These are phyloP conservation scores for Helicoverpa zea DNA, from an alignment of 1,140 invertebrate species.

Conservation along the genomic window DNA sequence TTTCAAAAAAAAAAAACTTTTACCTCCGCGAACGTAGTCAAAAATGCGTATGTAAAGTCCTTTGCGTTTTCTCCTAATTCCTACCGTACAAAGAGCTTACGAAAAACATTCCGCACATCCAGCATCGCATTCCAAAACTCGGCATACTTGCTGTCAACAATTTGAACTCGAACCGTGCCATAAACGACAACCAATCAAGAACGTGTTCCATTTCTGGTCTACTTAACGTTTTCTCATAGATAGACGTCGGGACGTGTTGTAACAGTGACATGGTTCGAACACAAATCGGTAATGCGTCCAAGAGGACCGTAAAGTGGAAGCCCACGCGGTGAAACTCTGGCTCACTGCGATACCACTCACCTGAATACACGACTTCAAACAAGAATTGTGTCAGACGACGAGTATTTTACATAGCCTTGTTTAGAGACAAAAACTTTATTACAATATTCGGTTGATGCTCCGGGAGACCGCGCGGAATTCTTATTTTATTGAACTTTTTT, in stretches of 20 bases:
- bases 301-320: slow-evolving; percentile 32
- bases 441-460: neutral
- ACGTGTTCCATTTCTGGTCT: slow-evolving; percentile 39
- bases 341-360: slow-evolving; percentile 20
- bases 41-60: slow-evolving; percentile 3
- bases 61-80: slow-evolving; percentile 20
- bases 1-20: neutral
- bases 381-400: slow-evolving; percentile 26
- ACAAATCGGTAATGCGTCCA: slow-evolving; percentile 44
- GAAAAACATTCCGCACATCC: slow-evolving; percentile 18
- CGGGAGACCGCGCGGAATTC: neutral
- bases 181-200: slow-evolving; percentile 45
- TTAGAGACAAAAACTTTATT: slow-evolving; percentile 18
- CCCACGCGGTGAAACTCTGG: slow-evolving; percentile 37
- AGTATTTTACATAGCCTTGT: neutral
- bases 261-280: slow-evolving; percentile 45
- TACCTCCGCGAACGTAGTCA: neutral
- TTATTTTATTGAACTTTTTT: neutral
- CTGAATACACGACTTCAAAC: slow-evolving; percentile 19
- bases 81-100: slow-evolving; percentile 2
- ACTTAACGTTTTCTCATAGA: slow-evolving; percentile 38
- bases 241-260: slow-evolving; percentile 30
- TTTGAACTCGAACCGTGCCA: slow-evolving; percentile 25
- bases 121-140: neutral
- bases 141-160: slow-evolving; percentile 13